phyloP scores from a whole-genome alignment of 92 coral and sea anemone species.

The Palythoa grandiflora region DNA sequence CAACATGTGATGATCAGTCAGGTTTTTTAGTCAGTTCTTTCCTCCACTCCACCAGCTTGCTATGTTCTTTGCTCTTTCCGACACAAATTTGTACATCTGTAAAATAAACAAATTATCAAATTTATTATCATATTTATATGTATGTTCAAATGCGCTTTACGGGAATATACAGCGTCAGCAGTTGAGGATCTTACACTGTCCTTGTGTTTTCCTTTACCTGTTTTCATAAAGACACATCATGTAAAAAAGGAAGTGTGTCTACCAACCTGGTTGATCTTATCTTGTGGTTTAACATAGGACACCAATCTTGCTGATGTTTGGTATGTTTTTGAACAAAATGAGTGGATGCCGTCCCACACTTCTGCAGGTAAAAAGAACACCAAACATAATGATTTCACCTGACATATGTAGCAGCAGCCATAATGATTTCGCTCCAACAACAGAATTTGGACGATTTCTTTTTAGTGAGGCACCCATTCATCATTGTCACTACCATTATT shows the following conservation, averaged over 20 bases:
- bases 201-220: too few species aligned
- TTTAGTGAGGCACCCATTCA: too few species aligned
- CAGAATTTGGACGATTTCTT: too few species aligned
- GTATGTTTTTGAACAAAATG: slow-evolving; percentile 64
- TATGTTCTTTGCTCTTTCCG: slow-evolving; percentile 67
- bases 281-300: slow-evolving; percentile 91
- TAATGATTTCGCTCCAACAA: not conserved
- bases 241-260: not conserved
- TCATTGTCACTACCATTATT: too few species aligned
- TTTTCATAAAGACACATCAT: too few species aligned
- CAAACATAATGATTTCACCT: not conserved
- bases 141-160: not conserved
- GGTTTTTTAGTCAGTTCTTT: not conserved
- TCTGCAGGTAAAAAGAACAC: slow-evolving; percentile 48
- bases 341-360: slow-evolving; percentile 73
- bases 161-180: too few species aligned
- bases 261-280: slow-evolving; percentile 78
- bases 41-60: slow-evolving; percentile 65
- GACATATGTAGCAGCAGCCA: not conserved
- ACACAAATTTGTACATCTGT: slow-evolving; percentile 82
- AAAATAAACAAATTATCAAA: not conserved
- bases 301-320: slow-evolving; percentile 79
- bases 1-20: not conserved
- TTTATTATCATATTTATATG: too few species aligned
- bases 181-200: not conserved